Evolutionary conservation across 2,888 invertebrate genomes (phyloP).

Genomic region (Poecilobothrus nobilitatus): DNA sequence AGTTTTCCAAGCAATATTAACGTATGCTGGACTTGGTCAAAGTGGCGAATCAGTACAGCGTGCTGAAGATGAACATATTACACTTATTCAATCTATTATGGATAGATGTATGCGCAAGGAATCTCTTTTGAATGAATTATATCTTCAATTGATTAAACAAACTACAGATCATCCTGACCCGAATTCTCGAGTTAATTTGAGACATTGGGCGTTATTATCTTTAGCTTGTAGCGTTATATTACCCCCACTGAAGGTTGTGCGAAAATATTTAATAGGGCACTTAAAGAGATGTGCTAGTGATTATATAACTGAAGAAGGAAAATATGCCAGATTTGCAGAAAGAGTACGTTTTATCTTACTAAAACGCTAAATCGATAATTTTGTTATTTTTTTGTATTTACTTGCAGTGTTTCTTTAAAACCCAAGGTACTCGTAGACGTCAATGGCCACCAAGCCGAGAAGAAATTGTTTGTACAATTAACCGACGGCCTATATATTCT

Average conservation of each 20-base stretch:
- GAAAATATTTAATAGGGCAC: constrained; percentile 82
- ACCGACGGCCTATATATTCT: constrained; percentile 81
- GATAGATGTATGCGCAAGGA: constrained; percentile 88
- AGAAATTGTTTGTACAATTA: constrained; percentile 87
- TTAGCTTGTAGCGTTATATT: constrained; percentile 73
- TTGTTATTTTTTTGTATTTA: constrained; percentile 16
- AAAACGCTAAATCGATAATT: background rate
- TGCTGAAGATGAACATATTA: constrained; percentile 80
- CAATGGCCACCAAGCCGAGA: constrained; percentile 87
- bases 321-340: constrained; percentile 87
- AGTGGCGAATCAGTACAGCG: constrained; percentile 58
- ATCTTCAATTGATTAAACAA: constrained; percentile 86
- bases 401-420: constrained; percentile 57
- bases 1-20: constrained; percentile 81
- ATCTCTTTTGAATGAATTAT: constrained; percentile 77
- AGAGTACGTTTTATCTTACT: constrained; percentile 48
- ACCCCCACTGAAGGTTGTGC: constrained; percentile 75
- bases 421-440: constrained; percentile 66
- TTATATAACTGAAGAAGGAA: constrained; percentile 85
- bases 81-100: constrained; percentile 79
- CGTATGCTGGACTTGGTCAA: constrained; percentile 75
- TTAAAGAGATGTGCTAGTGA: constrained; percentile 80
- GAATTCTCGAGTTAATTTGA: constrained; percentile 72
- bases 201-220: constrained; percentile 86
- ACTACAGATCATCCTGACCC: constrained; percentile 90